Evolutionary conservation across 2,797 vertebrate genomes (phyloP).

Genomic region (Gila robusta): DNA sequence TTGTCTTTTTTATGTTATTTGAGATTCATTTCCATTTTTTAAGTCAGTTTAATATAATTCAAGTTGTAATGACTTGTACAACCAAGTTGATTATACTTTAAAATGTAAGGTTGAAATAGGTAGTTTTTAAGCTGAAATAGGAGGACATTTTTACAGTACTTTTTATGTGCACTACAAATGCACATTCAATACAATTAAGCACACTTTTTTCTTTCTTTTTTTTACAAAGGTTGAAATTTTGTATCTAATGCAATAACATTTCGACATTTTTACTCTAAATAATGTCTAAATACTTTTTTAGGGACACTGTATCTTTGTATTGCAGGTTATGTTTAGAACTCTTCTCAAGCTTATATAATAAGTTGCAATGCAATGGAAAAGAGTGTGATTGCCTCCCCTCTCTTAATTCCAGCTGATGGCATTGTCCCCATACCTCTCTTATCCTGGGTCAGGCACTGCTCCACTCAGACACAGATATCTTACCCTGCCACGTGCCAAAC

Average conservation of each 20-base stretch:
- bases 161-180: too few species aligned
- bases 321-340: constrained; percentile 8
- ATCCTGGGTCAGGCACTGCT: constrained; percentile 56
- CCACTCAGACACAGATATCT: constrained; percentile 59
- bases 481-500: constrained; percentile 56
- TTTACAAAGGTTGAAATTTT: too few species aligned
- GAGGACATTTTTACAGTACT: not conserved
- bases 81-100: too few species aligned
- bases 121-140: not conserved
- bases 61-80: too few species aligned
- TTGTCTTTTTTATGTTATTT: too few species aligned
- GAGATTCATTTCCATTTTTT: too few species aligned
- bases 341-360: constrained; percentile 13
- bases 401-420: constrained; percentile 57
- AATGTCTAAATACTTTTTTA: not conserved
- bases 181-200: too few species aligned
- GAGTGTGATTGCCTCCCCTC: constrained; percentile 7
- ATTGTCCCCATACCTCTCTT: constrained; percentile 63
- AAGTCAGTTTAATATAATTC: too few species aligned
- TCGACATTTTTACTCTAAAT: not conserved
- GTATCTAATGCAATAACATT: not conserved
- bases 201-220: fast-evolving
- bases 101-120: not conserved
- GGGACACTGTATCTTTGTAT: not conserved
- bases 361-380: constrained; percentile 11